Conservation (phyloP, 2,888 invertebrate genomes). For the Dysmachus trigonus region DNA sequence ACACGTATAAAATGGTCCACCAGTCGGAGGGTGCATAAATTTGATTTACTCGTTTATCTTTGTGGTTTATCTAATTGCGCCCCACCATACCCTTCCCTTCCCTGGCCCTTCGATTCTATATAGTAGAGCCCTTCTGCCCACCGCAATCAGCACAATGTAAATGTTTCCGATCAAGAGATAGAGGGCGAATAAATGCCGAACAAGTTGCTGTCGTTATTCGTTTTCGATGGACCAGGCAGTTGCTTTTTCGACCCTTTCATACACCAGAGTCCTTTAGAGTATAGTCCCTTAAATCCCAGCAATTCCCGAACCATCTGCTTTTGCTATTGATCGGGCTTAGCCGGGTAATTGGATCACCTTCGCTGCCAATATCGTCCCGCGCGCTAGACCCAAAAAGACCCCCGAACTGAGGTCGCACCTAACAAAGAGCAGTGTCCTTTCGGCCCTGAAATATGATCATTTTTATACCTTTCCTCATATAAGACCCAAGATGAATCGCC, state of each 20-base stretch:
- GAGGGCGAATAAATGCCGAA: not conserved
- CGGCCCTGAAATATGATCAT: slow-evolving; percentile 24
- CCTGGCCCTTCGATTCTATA: not conserved
- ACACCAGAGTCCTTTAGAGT: not conserved
- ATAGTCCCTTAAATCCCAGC: not conserved
- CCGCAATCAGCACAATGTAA: slow-evolving; percentile 7
- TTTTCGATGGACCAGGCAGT: not conserved
- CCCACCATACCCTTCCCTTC: not conserved
- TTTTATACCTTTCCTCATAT: not conserved
- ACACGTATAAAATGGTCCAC: slow-evolving; percentile 19
- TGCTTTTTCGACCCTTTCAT: not conserved
- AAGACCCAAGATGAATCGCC: not conserved
- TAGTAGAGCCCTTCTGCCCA: no score
- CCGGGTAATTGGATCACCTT: slow-evolving; percentile 31
- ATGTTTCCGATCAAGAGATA: not conserved
- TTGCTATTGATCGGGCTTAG: not conserved
- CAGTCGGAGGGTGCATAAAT: slow-evolving; percentile 38
- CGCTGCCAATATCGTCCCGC: not conserved
- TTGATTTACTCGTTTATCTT: slow-evolving; percentile 45
- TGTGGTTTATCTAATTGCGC: slow-evolving; percentile 44
- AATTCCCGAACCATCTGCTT: slow-evolving; percentile 16
- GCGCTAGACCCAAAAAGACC: not conserved
- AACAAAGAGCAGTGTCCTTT: slow-evolving; percentile 2
- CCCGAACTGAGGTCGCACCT: not conserved
- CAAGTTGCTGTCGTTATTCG: not conserved